Evolutionary conservation across 1,140 invertebrate species (phyloP).

Genomic region (Drosophila funebris): DNA sequence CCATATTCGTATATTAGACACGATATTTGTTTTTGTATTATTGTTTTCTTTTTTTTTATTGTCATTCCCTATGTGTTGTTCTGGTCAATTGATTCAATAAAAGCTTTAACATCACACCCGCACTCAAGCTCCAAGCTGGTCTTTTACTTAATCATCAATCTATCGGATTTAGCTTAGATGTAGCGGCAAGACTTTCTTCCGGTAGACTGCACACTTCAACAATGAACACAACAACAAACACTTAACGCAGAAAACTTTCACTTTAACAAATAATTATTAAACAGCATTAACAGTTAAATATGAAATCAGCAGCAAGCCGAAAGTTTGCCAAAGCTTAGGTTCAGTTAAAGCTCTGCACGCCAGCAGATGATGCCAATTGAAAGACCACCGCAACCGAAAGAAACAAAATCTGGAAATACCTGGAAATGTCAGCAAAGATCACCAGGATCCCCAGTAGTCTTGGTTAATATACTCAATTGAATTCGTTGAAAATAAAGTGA

Average conservation of each 20-base stretch:
- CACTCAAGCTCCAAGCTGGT: slow-evolving; percentile 13
- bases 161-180: slow-evolving; percentile 3
- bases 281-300: not conserved
- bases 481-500: too few species aligned
- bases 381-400: too few species aligned
- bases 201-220: slow-evolving; percentile 12
- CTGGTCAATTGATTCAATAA: slow-evolving; percentile 36
- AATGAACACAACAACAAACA: not conserved
- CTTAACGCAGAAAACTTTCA: slow-evolving; percentile 29
- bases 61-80: slow-evolving; percentile 8
- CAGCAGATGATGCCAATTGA: too few species aligned
- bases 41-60: slow-evolving; percentile 6
- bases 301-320: not conserved
- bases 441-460: too few species aligned
- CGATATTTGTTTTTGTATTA: not conserved
- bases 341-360: too few species aligned
- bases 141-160: slow-evolving; percentile 7
- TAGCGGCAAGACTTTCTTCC: slow-evolving; percentile 10
- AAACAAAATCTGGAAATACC: not conserved
- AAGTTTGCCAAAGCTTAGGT: not conserved
- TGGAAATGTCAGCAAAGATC: too few species aligned
- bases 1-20: not conserved
- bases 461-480: too few species aligned
- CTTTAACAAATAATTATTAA: not conserved
- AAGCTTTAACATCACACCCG: slow-evolving; percentile 38